phyloP scores from a whole-genome alignment of 2,888 invertebrate species.

The Nineta flava region DNA sequence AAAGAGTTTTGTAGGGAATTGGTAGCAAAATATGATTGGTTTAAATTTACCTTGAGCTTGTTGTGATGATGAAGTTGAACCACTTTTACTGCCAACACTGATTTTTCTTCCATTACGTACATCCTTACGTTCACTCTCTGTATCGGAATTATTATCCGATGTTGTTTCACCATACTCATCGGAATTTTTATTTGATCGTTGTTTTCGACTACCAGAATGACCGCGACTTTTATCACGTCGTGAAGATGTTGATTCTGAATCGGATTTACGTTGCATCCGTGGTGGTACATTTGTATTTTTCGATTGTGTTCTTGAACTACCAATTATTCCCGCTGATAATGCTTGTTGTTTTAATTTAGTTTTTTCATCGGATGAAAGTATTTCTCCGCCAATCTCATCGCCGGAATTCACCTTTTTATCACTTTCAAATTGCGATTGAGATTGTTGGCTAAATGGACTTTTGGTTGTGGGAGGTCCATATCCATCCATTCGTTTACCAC shows the following conservation, averaged over 20 bases:
- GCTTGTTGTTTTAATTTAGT: constrained; percentile 49
- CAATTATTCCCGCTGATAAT: constrained; percentile 47
- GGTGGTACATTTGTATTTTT: constrained; percentile 14
- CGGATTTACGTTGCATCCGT: constrained; percentile 15
- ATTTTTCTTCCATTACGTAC: constrained; percentile 19
- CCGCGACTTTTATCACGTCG: constrained; percentile 17
- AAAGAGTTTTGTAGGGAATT: no score
- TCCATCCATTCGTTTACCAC: constrained; percentile 49
- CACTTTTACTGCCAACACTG: constrained; percentile 1
- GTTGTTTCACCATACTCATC: constrained; percentile 68
- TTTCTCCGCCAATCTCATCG: constrained; percentile 17
- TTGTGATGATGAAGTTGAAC: background rate
- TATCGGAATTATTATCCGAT: constrained; percentile 59
- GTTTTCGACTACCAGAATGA: constrained; percentile 16
- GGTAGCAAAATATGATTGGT: no score
- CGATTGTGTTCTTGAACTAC: constrained; percentile 21
- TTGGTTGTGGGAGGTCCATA: constrained; percentile 71
- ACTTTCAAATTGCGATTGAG: constrained; percentile 19
- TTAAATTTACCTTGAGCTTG: background rate
- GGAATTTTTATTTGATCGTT: constrained; percentile 18
- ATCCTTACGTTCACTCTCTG: constrained; percentile 26
- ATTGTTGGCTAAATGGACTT: constrained; percentile 48
- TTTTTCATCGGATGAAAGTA: constrained; percentile 37
- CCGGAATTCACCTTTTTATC: constrained; percentile 21
- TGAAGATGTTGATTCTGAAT: constrained; percentile 11